These are phyloP conservation scores for Anastrepha obliqua DNA, from an alignment of 1,140 invertebrate genomes.

Conservation along the genomic window DNA sequence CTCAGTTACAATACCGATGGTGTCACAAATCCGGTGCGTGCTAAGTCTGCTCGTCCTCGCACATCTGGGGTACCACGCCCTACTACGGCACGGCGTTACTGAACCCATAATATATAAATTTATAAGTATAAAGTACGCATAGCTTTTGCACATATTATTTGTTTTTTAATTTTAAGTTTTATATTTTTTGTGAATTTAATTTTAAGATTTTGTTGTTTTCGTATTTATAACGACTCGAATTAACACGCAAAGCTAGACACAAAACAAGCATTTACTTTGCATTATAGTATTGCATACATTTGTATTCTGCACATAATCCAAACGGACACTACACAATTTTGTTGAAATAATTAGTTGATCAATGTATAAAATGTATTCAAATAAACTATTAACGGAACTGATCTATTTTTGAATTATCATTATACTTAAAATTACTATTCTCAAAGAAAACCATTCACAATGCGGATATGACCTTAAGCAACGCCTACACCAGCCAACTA, in stretches of 20 bases:
- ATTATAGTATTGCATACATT: not conserved
- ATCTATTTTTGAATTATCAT: too few relatives aligned
- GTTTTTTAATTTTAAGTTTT: constrained; percentile 4
- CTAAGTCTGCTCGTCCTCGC: constrained; percentile 68
- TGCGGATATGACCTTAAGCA: too few relatives aligned
- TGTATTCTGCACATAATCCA: not conserved
- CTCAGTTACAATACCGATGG: constrained; percentile 72
- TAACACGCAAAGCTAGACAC: not conserved
- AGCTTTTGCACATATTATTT: not conserved
- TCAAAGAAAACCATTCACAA: too few relatives aligned
- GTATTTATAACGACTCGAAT: not conserved
- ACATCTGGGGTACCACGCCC: constrained; percentile 72
- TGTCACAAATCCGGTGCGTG: constrained; percentile 68
- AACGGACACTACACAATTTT: not conserved
- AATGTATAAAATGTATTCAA: not conserved
- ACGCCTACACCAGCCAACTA: too few relatives aligned
- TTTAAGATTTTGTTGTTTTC: constrained; percentile 4
- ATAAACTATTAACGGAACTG: not conserved
- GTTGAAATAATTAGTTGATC: too few relatives aligned
- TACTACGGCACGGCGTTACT: constrained; percentile 72
- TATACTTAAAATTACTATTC: too few relatives aligned
- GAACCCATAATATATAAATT: constrained; percentile 45
- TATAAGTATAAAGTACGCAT: not conserved
- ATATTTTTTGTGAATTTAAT: not conserved
- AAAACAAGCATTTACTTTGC: constrained; percentile 42